These are phyloP conservation scores for Eublepharis macularius DNA, from an alignment of 2,113 vertebrate species.

Conservation along the genomic window DNA sequence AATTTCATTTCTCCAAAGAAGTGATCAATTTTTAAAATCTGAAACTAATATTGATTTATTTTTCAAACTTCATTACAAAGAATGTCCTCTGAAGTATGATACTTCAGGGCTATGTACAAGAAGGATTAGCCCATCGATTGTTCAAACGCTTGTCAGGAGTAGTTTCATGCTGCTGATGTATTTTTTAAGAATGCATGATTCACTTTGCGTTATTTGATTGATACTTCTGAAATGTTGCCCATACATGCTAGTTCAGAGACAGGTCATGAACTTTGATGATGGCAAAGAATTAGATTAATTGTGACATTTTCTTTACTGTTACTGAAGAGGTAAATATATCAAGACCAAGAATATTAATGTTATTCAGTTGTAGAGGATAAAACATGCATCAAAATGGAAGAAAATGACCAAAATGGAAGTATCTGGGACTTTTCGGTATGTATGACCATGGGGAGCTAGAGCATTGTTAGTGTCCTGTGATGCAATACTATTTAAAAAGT, in stretches of 20 bases:
- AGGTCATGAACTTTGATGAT: conserved; percentile 37
- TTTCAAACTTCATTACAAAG: not conserved
- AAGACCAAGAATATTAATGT: not conserved
- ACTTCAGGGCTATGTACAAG: not conserved
- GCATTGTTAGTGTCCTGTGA: too few species aligned
- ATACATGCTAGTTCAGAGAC: not conserved
- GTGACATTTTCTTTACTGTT: not conserved
- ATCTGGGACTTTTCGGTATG: not conserved
- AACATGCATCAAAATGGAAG: not conserved
- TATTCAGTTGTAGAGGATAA: not conserved
- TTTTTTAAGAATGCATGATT: not conserved
- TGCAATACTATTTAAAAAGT: too few species aligned
- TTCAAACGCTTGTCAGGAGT: conserved; percentile 20
- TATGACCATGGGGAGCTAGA: too few species aligned
- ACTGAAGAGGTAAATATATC: not conserved
- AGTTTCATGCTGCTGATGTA: conserved; percentile 10
- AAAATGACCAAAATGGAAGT: not conserved
- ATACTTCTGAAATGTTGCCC: not conserved
- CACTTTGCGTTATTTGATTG: not conserved
- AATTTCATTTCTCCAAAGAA: not conserved
- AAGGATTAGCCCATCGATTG: not conserved
- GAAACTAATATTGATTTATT: not conserved
- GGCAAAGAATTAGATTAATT: not conserved
- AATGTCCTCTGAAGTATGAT: not conserved
- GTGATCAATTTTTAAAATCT: not conserved